These are phyloP conservation scores for Taeniopygia guttata DNA, from an alignment of 2,797 vertebrate genomes.

Conservation along the genomic window DNA sequence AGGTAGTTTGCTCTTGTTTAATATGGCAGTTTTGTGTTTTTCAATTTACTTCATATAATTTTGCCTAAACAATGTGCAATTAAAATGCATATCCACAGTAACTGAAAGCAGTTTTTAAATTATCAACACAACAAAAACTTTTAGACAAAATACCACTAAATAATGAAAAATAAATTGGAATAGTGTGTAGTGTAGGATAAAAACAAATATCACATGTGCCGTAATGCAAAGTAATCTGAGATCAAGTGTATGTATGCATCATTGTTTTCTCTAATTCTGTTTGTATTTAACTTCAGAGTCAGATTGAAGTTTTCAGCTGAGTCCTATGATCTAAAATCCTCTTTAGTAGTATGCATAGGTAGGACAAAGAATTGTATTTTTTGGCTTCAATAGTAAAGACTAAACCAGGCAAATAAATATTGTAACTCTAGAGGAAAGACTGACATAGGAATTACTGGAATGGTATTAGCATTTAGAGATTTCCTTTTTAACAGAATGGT, in stretches of 20 bases:
- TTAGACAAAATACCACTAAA: constrained; percentile 32
- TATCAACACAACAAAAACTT: constrained; percentile 41
- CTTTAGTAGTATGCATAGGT: constrained; percentile 16
- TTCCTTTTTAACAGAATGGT: not conserved
- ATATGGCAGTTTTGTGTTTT: constrained; percentile 7
- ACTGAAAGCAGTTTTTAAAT: constrained; percentile 42
- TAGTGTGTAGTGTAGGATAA: constrained; percentile 2
- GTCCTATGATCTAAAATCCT: constrained; percentile 50
- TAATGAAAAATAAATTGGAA: constrained; percentile 71
- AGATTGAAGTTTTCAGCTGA: constrained; percentile 41
- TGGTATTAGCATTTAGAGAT: not conserved
- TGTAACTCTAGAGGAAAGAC: constrained; percentile 19
- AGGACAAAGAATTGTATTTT: constrained; percentile 49
- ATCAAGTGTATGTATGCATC: constrained; percentile 32
- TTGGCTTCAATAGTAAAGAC: constrained; percentile 33
- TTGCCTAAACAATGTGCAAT: constrained; percentile 26
- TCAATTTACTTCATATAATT: not conserved
- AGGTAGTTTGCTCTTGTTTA: constrained; percentile 12
- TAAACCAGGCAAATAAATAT: constrained; percentile 6
- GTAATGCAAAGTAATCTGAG: constrained; percentile 20
- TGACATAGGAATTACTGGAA: not conserved
- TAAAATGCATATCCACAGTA: constrained; percentile 27
- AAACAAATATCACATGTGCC: constrained; percentile 3
- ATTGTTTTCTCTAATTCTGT: constrained; percentile 47
- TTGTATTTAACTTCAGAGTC: constrained; percentile 60